Conservation (phyloP, 2,113 vertebrate species). For the Myrmecobius fasciatus region DNA sequence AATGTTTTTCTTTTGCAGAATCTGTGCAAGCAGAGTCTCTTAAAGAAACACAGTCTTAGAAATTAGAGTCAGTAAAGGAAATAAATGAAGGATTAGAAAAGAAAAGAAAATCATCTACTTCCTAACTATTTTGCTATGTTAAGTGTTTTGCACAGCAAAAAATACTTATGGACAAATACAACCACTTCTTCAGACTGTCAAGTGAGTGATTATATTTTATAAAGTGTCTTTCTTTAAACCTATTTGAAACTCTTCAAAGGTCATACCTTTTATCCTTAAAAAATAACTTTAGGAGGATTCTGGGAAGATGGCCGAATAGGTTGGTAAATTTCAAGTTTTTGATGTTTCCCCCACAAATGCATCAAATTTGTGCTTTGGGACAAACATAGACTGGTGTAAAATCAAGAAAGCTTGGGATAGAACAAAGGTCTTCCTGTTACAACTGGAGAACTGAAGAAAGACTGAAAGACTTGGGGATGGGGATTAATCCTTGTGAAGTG, state of each 20-base stretch:
- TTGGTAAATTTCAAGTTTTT: too few relatives aligned
- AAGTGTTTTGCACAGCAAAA: neutral
- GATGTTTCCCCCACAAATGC: too few relatives aligned
- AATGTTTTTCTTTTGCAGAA: neutral
- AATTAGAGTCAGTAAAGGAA: neutral
- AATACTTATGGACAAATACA: neutral
- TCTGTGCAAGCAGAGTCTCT: neutral
- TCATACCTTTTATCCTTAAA: conserved; percentile 73
- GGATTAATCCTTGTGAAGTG: too few relatives aligned
- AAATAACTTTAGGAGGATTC: too few relatives aligned
- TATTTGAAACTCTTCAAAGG: conserved; percentile 69
- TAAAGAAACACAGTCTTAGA: conserved; percentile 19
- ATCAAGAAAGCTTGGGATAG: too few relatives aligned
- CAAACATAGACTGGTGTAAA: too few relatives aligned
- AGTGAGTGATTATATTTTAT: conserved; percentile 8
- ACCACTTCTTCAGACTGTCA: neutral
- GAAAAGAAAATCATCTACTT: conserved; percentile 16
- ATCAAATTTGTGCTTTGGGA: too few relatives aligned
- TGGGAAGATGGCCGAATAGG: too few relatives aligned
- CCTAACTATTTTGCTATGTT: neutral
- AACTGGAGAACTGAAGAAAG: too few relatives aligned
- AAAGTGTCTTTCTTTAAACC: conserved; percentile 42
- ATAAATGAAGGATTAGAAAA: conserved; percentile 26
- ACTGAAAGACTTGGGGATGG: too few relatives aligned
- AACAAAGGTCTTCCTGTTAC: too few relatives aligned